These are phyloP conservation scores for Achatina immaculata DNA, from an alignment of 1,140 invertebrate genomes.

Conservation along the genomic window DNA sequence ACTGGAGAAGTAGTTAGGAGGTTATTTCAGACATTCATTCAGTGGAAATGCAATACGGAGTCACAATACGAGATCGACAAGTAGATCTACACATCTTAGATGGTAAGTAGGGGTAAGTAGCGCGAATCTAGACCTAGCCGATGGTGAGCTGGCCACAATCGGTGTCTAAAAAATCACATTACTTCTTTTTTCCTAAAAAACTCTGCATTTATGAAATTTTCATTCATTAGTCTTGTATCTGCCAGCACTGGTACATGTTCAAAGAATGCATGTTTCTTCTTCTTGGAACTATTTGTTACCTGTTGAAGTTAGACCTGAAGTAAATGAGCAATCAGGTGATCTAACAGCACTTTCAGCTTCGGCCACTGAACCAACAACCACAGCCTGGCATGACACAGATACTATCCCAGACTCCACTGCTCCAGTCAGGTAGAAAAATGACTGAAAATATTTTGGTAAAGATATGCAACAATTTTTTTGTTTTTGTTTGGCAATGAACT, in stretches of 20 bases:
- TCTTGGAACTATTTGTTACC: background rate
- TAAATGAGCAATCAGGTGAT: slow-evolving; percentile 11
- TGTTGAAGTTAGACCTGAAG: background rate
- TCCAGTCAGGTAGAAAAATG: background rate
- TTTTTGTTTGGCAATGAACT: background rate
- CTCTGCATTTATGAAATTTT: too few species aligned
- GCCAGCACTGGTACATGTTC: background rate
- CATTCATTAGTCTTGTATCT: background rate
- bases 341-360: background rate
- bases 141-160: too few species aligned
- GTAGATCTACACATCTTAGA: too few species aligned
- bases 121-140: too few species aligned
- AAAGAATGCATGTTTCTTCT: background rate
- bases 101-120: too few species aligned
- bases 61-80: too few species aligned
- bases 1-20: too few species aligned
- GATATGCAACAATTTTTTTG: background rate
- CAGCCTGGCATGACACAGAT: background rate
- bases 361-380: background rate
- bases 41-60: too few species aligned
- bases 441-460: background rate
- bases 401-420: background rate
- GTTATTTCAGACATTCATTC: too few species aligned
- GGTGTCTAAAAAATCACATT: too few species aligned
- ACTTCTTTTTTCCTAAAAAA: too few species aligned